phyloP scores from a whole-genome alignment of 1,140 invertebrate genomes.

The Drosophila teissieri region DNA sequence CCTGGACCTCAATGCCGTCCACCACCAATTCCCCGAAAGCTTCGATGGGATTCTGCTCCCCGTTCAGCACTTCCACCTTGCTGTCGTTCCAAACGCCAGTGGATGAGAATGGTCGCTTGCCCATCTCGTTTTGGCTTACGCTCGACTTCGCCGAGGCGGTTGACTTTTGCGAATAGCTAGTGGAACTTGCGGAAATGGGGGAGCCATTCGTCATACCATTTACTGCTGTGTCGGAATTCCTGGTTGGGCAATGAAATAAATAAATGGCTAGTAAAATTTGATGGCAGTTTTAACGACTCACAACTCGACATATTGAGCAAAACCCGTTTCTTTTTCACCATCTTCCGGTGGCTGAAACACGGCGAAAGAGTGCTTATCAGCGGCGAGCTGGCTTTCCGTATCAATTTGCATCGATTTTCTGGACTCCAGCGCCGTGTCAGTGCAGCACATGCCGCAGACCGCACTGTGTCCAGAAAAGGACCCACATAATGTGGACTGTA shows the following conservation, averaged over 20 bases:
- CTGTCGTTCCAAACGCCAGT: background rate
- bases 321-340: slow-evolving; percentile 25
- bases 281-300: slow-evolving; percentile 20
- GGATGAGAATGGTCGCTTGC: background rate
- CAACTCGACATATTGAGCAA: slow-evolving; percentile 22
- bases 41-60: slow-evolving; percentile 20
- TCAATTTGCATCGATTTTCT: slow-evolving; percentile 70
- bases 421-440: slow-evolving; percentile 11
- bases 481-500: background rate
- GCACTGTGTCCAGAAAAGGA: slow-evolving; percentile 4
- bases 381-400: slow-evolving; percentile 22
- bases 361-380: slow-evolving; percentile 41
- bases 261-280: background rate
- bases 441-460: slow-evolving; percentile 37
- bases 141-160: slow-evolving; percentile 73
- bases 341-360: slow-evolving; percentile 17
- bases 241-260: background rate
- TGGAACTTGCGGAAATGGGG: slow-evolving; percentile 66
- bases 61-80: slow-evolving; percentile 8
- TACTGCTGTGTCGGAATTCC: background rate
- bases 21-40: slow-evolving; percentile 55
- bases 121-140: slow-evolving; percentile 8
- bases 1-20: slow-evolving; percentile 46
- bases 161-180: slow-evolving; percentile 77
- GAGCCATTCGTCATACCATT: slow-evolving; percentile 40